Evolutionary conservation across 2,888 invertebrate genomes (phyloP).

Genomic region (Netelia melanura): DNA sequence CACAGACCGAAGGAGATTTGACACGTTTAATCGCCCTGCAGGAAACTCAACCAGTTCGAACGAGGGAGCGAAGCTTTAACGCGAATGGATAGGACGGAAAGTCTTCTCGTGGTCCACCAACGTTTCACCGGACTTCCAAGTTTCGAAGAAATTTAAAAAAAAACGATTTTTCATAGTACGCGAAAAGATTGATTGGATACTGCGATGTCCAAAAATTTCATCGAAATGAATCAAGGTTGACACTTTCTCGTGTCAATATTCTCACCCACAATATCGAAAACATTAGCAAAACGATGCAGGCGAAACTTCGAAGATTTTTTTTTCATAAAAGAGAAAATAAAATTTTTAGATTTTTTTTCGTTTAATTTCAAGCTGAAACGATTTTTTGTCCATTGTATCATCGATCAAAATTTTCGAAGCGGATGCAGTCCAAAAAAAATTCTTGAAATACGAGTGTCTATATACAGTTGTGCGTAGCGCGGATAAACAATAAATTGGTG

Average conservation of each 20-base stretch:
- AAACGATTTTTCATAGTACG: slow-evolving; percentile 11
- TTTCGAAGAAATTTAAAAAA: slow-evolving; percentile 40
- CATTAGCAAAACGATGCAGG: too few species aligned
- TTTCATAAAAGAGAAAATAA: too few species aligned
- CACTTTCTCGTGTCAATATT: not conserved
- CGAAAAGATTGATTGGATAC: slow-evolving; percentile 11
- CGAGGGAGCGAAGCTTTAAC: slow-evolving; percentile 44
- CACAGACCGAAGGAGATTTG: slow-evolving; percentile 49
- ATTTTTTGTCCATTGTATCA: not conserved
- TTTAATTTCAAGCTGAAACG: not conserved
- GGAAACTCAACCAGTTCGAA: slow-evolving; percentile 48
- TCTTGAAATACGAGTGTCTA: slow-evolving; percentile 18
- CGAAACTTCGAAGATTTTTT: too few species aligned
- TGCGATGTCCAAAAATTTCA: not conserved
- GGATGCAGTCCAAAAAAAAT: slow-evolving; percentile 23
- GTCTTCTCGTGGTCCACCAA: slow-evolving; percentile 24
- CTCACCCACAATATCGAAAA: not conserved
- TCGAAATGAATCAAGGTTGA: not conserved
- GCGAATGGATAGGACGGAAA: slow-evolving; percentile 53
- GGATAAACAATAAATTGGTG: slow-evolving; percentile 59
- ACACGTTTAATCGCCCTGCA: slow-evolving; percentile 59
- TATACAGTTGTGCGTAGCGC: not conserved
- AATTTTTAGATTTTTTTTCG: not conserved
- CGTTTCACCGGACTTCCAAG: slow-evolving; percentile 31
- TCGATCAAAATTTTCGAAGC: slow-evolving; percentile 21